phyloP scores from a whole-genome alignment of 2,888 invertebrate species.

The Furcula furcula region DNA sequence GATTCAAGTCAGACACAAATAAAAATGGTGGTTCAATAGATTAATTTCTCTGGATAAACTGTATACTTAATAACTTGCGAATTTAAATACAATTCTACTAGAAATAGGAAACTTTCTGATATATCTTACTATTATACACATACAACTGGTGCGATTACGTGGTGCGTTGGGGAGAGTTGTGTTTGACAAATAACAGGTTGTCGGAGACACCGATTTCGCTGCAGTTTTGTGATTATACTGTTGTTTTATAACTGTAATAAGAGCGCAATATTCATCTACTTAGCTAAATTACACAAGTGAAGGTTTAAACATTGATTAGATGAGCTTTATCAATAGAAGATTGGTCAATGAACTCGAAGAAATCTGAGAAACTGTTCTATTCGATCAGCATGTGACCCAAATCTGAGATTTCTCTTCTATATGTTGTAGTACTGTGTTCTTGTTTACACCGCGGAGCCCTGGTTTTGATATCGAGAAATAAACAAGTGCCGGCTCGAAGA shows the following conservation, averaged over 20 bases:
- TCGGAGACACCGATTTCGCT: constrained; percentile 76
- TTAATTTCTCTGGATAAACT: constrained; percentile 62
- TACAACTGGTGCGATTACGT: constrained; percentile 55
- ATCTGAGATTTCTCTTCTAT: constrained; percentile 78
- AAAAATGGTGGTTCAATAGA: constrained; percentile 78
- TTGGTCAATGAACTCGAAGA: constrained; percentile 28
- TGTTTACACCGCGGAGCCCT: constrained; percentile 31
- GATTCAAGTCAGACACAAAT: constrained; percentile 74
- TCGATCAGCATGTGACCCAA: constrained; percentile 81
- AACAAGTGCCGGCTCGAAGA: constrained; percentile 14
- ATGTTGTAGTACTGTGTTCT: constrained; percentile 48
- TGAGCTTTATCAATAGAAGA: constrained; percentile 16
- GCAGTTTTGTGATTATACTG: constrained; percentile 60
- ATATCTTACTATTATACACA: constrained; percentile 37
- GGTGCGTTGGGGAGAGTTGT: constrained; percentile 64
- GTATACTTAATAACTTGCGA: constrained; percentile 47
- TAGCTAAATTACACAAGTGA: constrained; percentile 20
- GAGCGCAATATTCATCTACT: too few species aligned
- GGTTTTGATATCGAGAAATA: constrained; percentile 18
- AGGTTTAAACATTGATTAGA: constrained; percentile 9
- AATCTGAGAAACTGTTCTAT: constrained; percentile 54
- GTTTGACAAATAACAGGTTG: constrained; percentile 80
- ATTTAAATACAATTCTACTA: constrained; percentile 32
- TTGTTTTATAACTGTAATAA: constrained; percentile 51
- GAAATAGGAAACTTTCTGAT: constrained; percentile 44